These are phyloP conservation scores for Sterrhoptilus dennistouni DNA, from an alignment of 2,113 vertebrate genomes.

Conservation along the genomic window DNA sequence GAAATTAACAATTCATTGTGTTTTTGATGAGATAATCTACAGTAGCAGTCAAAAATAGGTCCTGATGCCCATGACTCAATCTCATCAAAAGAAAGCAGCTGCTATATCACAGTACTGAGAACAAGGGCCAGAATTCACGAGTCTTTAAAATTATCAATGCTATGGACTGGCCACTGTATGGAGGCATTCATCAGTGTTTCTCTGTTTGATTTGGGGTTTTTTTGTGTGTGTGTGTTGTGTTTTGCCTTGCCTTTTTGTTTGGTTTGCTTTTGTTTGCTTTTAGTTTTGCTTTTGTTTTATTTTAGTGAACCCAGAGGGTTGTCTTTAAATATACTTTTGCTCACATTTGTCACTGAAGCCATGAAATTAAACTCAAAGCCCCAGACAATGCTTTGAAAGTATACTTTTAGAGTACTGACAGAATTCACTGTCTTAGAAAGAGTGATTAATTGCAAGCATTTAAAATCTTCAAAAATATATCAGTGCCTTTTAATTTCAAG, in stretches of 20 bases:
- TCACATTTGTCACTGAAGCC: not conserved
- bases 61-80: not conserved
- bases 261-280: not conserved
- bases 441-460: not conserved
- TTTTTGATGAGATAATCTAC: not conserved
- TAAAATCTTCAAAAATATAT: not conserved
- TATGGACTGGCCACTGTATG: not conserved
- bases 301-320: not conserved
- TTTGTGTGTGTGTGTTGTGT: not conserved
- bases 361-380: not conserved
- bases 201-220: not conserved
- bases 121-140: not conserved
- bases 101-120: not conserved
- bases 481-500: not conserved
- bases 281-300: not conserved
- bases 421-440: not conserved
- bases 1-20: not conserved
- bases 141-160: not conserved
- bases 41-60: not conserved
- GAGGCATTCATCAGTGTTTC: not conserved
- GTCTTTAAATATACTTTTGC: not conserved
- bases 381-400: not conserved
- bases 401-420: not conserved
- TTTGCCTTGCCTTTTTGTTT: too few species aligned
- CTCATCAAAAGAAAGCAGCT: not conserved